phyloP scores from a whole-genome alignment of 1,140 invertebrate species.

The Drosophila elegans region DNA sequence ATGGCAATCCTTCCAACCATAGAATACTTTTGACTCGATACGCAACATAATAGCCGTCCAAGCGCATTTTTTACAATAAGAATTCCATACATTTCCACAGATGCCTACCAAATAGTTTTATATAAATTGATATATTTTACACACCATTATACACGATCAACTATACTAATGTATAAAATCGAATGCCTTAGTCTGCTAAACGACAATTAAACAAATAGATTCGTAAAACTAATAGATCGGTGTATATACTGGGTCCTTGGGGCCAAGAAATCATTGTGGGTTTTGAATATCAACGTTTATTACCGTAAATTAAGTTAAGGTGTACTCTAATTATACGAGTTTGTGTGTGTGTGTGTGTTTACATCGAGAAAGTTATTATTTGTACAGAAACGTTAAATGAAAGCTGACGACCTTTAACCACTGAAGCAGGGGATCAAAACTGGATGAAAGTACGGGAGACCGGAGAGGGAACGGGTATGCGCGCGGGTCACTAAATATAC shows the following conservation, averaged over 20 bases:
- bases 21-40: constrained; percentile 21
- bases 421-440: constrained; percentile 25
- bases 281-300: constrained; percentile 70
- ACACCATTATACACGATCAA: constrained; percentile 45
- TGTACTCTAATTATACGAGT: constrained; percentile 46
- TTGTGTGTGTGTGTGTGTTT: constrained; percentile 20
- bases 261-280: constrained; percentile 4
- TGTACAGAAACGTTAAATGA: constrained; percentile 66
- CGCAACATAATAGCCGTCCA: constrained; percentile 34
- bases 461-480: constrained; percentile 14
- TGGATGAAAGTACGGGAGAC: not conserved
- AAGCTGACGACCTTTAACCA: constrained; percentile 46
- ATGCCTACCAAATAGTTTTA: constrained; percentile 50
- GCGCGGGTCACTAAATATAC: constrained; percentile 58
- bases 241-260: constrained; percentile 7
- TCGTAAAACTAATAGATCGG: constrained; percentile 22
- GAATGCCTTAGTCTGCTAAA: constrained; percentile 50
- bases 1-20: constrained; percentile 23
- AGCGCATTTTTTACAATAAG: constrained; percentile 21
- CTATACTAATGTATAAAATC: constrained; percentile 33
- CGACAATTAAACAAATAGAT: constrained; percentile 38
- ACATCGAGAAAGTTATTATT: constrained; percentile 60
- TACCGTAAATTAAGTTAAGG: constrained; percentile 54
- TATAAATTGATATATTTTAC: constrained; percentile 49
- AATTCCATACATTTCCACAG: constrained; percentile 25